Evolutionary conservation across 2,113 vertebrate genomes (phyloP).

Genomic region (Chamaea fasciata): DNA sequence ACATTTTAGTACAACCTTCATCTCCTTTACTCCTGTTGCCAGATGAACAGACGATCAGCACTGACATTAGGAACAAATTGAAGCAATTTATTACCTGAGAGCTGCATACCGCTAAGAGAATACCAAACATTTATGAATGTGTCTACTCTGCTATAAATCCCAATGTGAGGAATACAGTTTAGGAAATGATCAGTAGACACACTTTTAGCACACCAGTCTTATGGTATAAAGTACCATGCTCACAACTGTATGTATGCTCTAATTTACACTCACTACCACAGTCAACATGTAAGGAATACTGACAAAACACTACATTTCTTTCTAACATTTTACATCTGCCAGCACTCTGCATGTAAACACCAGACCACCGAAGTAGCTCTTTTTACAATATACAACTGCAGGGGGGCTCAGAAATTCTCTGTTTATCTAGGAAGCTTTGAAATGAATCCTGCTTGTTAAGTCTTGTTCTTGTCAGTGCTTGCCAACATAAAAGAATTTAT

Average conservation of each 20-base stretch:
- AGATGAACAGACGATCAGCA: neutral
- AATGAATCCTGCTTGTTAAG: neutral
- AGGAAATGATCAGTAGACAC: neutral
- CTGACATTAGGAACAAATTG: neutral
- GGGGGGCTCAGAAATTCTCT: neutral
- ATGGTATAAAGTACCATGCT: accelerated
- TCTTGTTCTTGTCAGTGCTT: neutral
- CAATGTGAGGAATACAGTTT: neutral
- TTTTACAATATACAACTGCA: neutral
- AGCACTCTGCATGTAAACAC: neutral
- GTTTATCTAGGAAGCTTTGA: neutral
- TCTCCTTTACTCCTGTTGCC: neutral
- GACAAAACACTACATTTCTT: neutral
- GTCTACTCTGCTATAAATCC: neutral
- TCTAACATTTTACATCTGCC: neutral
- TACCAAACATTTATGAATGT: neutral
- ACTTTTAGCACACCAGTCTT: neutral
- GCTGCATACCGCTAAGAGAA: neutral
- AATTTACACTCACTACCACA: neutral
- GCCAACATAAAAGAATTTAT: neutral
- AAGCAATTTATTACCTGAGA: neutral
- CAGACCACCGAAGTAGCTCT: neutral
- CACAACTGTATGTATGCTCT: neutral
- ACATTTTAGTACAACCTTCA: neutral
- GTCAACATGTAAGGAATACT: neutral